Conservation (phyloP, 2,113 vertebrate species). For the Tylochromis polylepis region DNA sequence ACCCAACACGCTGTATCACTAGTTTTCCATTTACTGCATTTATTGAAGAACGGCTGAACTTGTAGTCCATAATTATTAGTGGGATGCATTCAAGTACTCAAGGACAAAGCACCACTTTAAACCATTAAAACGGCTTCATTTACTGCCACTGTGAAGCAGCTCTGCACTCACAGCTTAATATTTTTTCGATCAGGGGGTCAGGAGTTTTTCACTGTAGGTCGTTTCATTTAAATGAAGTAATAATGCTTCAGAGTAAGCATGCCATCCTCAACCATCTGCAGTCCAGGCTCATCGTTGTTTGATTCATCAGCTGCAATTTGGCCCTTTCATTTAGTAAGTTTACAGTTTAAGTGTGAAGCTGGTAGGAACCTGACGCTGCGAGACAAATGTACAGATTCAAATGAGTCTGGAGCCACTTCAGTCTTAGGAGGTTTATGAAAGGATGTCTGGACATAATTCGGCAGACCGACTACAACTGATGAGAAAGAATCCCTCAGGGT, state of each 20-base stretch:
- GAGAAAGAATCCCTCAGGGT: neutral
- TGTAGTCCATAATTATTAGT: neutral
- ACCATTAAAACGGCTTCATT: neutral
- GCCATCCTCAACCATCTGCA: neutral
- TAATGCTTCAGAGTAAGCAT: neutral
- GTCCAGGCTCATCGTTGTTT: neutral
- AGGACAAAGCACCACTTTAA: neutral
- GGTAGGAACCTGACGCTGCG: neutral
- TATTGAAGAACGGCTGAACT: neutral
- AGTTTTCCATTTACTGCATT: neutral
- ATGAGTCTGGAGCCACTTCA: neutral
- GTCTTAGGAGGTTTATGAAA: neutral
- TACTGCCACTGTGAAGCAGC: neutral
- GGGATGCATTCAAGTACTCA: neutral
- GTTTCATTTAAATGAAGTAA: neutral
- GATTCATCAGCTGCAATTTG: neutral
- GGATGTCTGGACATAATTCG: too few species aligned
- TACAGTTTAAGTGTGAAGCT: neutral
- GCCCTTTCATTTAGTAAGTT: neutral
- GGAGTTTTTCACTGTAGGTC: neutral
- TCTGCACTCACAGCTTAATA: neutral
- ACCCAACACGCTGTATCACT: neutral
- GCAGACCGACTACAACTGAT: too few species aligned
- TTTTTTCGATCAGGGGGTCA: neutral
- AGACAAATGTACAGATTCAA: neutral